Evolutionary conservation across 2,888 invertebrate species (phyloP), one percentile per base, ranked within the genome.

Genomic region (Carabus problematicus): DNA sequence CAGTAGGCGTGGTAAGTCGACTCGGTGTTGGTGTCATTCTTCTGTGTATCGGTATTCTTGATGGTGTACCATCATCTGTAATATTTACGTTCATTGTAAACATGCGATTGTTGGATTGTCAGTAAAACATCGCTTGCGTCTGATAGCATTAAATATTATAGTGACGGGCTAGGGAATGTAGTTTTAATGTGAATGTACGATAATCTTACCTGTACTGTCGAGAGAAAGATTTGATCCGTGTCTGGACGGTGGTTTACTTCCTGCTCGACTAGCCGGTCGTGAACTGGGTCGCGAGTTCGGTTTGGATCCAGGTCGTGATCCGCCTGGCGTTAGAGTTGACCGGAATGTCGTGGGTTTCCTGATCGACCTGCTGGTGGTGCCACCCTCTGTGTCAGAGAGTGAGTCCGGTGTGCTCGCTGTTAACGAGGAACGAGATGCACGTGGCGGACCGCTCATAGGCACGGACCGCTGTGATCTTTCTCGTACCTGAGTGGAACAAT

Each of bases 191-290:
- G n/a, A n/a, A n/a, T n/a, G n/a, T n/a, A n/a, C n/a, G n/a, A n/a
- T n/a, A n/a, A n/a, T n/a, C n/a, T n/a, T 82, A 93, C 94, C 94
- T 81, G 93, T 93, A 80, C 94, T 93, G 80, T 95, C 95, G 74
- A 95, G 84, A 54, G 95, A 95, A 71, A 94, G 87, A 78, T 94
- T 95, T 55, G 97, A 97, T 74, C 96, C 96, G 79, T 96, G 94
- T 75, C 96, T 89, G 74, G 96, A 96, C 18, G 95, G 93, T 73
- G 97, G 96, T 82, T 96, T 95, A 72, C 94, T 94, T 71, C 94
- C 94, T 71, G 92, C 88, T 75, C 95, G 86, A 74, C 94, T 94
- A 41, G 91, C 91, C 54, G 95, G 92, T 76, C 95, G 87, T 70
- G 95, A 95, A 70, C 91, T 89, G 52, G 95, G 95, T 78, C 95